A percentile compares a stretch with the other conserved stretches of the same genome.
These are phyloP conservation scores for Lethrus apterus DNA, from an alignment of 1,140 invertebrate genomes.

Conservation along the genomic window DNA sequence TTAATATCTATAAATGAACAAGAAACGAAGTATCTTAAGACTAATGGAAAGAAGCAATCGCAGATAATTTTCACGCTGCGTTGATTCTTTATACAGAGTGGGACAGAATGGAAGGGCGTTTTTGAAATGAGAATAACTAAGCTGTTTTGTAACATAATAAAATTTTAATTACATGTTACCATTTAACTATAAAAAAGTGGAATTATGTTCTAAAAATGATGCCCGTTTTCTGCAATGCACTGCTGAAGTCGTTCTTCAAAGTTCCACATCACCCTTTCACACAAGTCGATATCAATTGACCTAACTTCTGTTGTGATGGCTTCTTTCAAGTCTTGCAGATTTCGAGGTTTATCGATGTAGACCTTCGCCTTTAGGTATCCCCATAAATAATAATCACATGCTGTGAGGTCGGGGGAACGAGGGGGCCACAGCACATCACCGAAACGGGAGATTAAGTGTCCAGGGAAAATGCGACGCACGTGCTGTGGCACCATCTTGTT, in stretches of 20 bases:
- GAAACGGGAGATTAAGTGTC: conserved; percentile 5
- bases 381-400: conserved; percentile 1
- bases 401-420: conserved; percentile 3
- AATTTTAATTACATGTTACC: neutral
- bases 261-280: no score
- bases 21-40: no score
- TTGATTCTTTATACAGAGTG: no score
- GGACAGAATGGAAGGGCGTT: no score
- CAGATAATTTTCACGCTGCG: no score
- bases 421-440: conserved; percentile 2
- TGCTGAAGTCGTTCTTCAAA: conserved; percentile 4
- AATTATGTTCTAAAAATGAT: conserved; percentile 6
- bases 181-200: neutral
- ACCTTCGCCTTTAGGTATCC: neutral
- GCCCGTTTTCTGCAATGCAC: no score
- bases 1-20: no score
- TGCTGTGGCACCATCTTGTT: conserved; percentile 5
- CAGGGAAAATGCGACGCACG: conserved; percentile 5
- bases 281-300: conserved; percentile 4
- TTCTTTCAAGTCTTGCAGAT: conserved; percentile 7
- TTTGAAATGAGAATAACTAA: no score
- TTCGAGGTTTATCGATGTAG: no score
- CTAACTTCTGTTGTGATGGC: conserved; percentile 5
- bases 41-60: no score
- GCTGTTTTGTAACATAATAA: no score